These are phyloP conservation scores for Chydorus sphaericus DNA, from an alignment of 2,888 invertebrate species.

Conservation along the genomic window DNA sequence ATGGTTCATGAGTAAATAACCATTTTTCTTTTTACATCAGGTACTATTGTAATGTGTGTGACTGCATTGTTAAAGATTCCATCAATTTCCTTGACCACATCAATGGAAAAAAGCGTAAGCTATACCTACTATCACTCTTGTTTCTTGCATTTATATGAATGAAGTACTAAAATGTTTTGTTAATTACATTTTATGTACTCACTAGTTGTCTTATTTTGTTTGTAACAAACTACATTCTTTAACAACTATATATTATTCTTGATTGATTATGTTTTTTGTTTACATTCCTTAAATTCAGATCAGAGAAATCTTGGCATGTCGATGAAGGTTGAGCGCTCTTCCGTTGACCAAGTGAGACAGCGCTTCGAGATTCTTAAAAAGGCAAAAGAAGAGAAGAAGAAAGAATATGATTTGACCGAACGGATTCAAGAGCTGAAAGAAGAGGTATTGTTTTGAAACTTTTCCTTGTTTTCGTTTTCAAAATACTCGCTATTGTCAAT, in stretches of 20 bases:
- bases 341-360: conserved; percentile 83
- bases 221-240: too few species aligned
- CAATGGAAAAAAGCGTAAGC: conserved; percentile 91
- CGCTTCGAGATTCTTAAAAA: conserved; percentile 84
- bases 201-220: too few species aligned
- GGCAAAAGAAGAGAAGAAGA: conserved; percentile 86
- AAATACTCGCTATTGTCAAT: not conserved
- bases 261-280: not conserved
- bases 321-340: conserved; percentile 91
- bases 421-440: conserved; percentile 83
- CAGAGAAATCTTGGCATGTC: conserved; percentile 98
- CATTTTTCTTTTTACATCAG: conserved; percentile 27
- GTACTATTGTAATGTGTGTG: conserved; percentile 99
- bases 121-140: not conserved
- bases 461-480: not conserved
- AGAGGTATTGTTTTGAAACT: conserved; percentile 44
- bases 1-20: not conserved
- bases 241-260: too few species aligned
- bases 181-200: too few species aligned
- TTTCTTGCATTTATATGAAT: not conserved
- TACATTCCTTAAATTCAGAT: conserved; percentile 37
- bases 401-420: conserved; percentile 86
- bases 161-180: not conserved
- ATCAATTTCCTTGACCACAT: conserved; percentile 99
- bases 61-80: conserved; percentile 98